These are phyloP conservation scores for Bubo scandiacus DNA, from an alignment of 2,113 vertebrate species.

Conservation along the genomic window DNA sequence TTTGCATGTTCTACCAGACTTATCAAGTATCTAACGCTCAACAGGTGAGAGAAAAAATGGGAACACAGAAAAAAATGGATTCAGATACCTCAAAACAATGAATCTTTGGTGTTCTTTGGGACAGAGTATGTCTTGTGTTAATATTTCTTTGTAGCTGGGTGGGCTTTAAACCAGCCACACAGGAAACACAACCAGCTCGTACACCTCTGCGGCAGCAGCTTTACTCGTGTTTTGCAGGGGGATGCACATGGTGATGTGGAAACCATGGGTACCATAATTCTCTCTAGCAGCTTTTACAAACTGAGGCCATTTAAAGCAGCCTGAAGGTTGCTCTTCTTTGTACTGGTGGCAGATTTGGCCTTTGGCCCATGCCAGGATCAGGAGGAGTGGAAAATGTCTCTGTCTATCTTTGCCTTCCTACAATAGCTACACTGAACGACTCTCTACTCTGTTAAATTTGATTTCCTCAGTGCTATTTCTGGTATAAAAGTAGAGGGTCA, in stretches of 20 bases:
- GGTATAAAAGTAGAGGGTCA: not conserved
- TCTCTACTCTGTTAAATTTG: not conserved
- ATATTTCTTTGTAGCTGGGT: not conserved
- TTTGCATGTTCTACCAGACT: not conserved
- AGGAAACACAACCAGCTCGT: not conserved
- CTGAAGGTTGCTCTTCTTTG: not conserved
- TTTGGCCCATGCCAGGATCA: not conserved
- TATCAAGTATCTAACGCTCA: not conserved
- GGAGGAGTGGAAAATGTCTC: not conserved
- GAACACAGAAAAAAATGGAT: not conserved
- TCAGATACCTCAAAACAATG: not conserved
- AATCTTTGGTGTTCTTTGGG: not conserved
- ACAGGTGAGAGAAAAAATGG: not conserved
- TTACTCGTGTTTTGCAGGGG: not conserved
- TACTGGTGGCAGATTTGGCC: not conserved
- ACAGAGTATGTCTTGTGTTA: accelerated
- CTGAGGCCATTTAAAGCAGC: not conserved
- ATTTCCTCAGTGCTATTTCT: not conserved
- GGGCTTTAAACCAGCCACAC: not conserved
- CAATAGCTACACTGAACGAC: accelerated
- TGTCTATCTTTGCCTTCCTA: not conserved
- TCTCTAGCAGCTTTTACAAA: not conserved
- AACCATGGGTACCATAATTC: not conserved
- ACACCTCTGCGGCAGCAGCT: not conserved
- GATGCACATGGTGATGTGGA: not conserved